These are phyloP conservation scores for Scaptomyza cyrtandrae DNA, from an alignment of 2,888 invertebrate species.

Conservation along the genomic window DNA sequence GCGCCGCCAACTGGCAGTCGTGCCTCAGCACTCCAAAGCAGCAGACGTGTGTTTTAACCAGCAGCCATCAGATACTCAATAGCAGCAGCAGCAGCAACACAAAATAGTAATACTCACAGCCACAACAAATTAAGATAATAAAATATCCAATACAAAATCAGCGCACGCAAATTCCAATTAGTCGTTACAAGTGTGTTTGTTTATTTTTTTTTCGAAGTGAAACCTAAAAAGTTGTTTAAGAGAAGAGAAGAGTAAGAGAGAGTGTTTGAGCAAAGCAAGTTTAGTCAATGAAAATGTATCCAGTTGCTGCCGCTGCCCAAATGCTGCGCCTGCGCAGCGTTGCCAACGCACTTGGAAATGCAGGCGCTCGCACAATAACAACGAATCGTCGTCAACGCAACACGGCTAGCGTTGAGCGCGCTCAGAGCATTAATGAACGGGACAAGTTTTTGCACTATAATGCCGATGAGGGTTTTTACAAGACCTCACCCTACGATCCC, in stretches of 20 bases:
- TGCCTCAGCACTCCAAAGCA: conserved; percentile 66
- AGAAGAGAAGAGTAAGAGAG: background rate
- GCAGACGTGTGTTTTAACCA: conserved; percentile 54
- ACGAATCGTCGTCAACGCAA: conserved; percentile 70
- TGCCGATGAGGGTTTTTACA: conserved; percentile 81
- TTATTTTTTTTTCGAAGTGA: background rate
- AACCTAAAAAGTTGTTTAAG: background rate
- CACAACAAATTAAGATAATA: background rate
- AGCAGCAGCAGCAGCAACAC: conserved; percentile 21
- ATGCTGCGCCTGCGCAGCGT: conserved; percentile 64
- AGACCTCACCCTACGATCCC: conserved; percentile 85
- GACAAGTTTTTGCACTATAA: conserved; percentile 79
- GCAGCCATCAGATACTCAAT: conserved; percentile 2
- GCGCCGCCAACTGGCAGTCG: conserved; percentile 67
- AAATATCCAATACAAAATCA: background rate
- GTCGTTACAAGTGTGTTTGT: background rate
- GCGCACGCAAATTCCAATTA: conserved; percentile 6
- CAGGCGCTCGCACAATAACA: conserved; percentile 52
- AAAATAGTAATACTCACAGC: conserved; percentile 1
- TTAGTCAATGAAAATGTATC: conserved; percentile 49
- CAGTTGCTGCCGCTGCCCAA: conserved; percentile 56
- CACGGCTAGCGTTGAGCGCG: conserved; percentile 73
- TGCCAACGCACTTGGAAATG: conserved; percentile 25
- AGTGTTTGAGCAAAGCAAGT: background rate
- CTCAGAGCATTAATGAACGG: conserved; percentile 67